phyloP scores from a whole-genome alignment of 53 echinoderm and acorn worm species.

The Echinarachnius parma region DNA sequence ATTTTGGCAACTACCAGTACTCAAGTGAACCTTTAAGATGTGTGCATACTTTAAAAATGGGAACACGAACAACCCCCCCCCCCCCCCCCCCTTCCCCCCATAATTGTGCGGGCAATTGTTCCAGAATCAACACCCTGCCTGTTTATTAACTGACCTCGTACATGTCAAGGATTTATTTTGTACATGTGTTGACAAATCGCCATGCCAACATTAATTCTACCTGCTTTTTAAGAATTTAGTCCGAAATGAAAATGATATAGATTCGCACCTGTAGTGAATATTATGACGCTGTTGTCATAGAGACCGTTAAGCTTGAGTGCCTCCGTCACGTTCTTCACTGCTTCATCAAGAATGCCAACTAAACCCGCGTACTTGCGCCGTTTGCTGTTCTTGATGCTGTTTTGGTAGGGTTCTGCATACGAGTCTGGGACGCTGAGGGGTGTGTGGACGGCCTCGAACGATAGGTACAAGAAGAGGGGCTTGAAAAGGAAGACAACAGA shows the following conservation, averaged over 20 bases:
- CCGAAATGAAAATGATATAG: not conserved
- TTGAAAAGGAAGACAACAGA: slow-evolving; percentile 16
- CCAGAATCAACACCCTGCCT: too few species aligned
- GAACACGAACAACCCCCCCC: too few species aligned
- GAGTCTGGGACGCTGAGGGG: slow-evolving; percentile 66
- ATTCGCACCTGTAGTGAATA: slow-evolving; percentile 83
- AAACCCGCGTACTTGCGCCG: slow-evolving; percentile 74
- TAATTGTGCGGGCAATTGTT: too few species aligned
- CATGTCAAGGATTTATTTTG: too few species aligned
- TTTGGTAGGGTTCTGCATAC: slow-evolving; percentile 58
- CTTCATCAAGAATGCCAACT: slow-evolving; percentile 83
- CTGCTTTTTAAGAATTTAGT: too few species aligned
- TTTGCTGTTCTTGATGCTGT: slow-evolving; percentile 29
- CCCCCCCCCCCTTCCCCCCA: too few species aligned
- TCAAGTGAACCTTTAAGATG: too few species aligned
- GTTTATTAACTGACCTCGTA: too few species aligned
- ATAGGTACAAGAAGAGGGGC: slow-evolving; percentile 81
- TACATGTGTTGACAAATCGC: too few species aligned
- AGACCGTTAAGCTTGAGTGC: slow-evolving; percentile 57
- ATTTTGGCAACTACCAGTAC: too few species aligned
- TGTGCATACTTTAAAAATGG: too few species aligned
- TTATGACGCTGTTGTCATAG: slow-evolving; percentile 80
- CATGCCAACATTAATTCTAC: too few species aligned
- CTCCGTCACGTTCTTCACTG: slow-evolving; percentile 71
- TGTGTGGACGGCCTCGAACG: slow-evolving; percentile 83